Evolutionary conservation across 2,888 invertebrate genomes (phyloP), one percentile per base, ranked within the genome.

Genomic region (Leptinotarsa peninsularis): DNA sequence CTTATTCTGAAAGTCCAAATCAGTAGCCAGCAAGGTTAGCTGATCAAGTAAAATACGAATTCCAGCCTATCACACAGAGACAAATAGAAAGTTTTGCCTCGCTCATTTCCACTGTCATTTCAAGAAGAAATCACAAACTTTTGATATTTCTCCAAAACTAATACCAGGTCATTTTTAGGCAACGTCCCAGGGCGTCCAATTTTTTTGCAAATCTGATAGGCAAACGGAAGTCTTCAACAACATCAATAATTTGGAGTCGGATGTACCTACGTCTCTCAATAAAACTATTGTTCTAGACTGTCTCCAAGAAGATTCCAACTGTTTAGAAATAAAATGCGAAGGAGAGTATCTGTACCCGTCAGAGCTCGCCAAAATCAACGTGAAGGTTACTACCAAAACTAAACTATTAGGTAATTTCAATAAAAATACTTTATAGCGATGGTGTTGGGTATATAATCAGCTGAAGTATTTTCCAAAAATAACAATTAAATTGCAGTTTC

Each of bases 301-400:
- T 68, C 76, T 74, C 27, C 74, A 71, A 33, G 66, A 73, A 21
- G 72, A 49, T 21, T 66, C 68, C 0, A 71, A 71, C 21, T 80
- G 79, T 73, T n/a, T 76, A 5, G 60, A 72, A 71, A 74, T 78
- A 14, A 72, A 72, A 33, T 81, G 81, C 50, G 43, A 72, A 66
- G 80, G 76, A 43, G 76, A 73, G 33, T 80, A 79, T 60, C 73
- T 81, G 58, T 71, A 77, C 33, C 76, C 66, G 58, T 74, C 78
- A 23, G 80, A 80, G 73, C 69, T 72, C n/a, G 80, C 77, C 13
- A 75, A 77, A 60, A 75, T 74, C 54, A 63, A 49, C 7, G 70
- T 80, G 14, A 77, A 76, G 66, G 52, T 81, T 33, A 76, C 63
- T 70, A 27, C 68, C 1, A 78, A 71, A 17, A 71, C 70, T 3